A percentile compares a stretch with the other conserved stretches of the same genome.
phyloP scores from a whole-genome alignment of 2,797 vertebrate species.

The Nyctalus aviator region DNA sequence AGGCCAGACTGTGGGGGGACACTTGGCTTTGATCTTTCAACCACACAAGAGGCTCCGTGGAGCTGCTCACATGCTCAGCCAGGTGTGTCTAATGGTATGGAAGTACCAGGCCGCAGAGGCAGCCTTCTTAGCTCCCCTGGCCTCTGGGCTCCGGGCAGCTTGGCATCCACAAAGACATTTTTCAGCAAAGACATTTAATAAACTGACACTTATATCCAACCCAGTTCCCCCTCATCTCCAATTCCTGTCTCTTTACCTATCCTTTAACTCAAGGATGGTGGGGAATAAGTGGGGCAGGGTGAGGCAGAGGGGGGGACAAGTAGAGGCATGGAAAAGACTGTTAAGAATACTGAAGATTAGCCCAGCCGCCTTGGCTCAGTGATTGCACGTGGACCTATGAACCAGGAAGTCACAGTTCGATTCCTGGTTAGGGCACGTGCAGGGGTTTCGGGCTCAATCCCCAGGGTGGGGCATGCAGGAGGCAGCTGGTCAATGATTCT shows the following conservation, averaged over 20 bases:
- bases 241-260: background rate
- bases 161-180: background rate
- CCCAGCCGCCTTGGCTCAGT: background rate
- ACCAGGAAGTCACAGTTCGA: background rate
- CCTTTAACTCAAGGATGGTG: slow-evolving; percentile 5
- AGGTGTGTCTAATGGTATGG: background rate
- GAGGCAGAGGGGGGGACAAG: background rate
- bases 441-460: too few species aligned
- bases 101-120: background rate
- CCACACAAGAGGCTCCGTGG: background rate
- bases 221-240: background rate
- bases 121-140: background rate
- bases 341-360: background rate
- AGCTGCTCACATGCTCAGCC: background rate
- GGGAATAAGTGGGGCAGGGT: background rate
- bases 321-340: background rate
- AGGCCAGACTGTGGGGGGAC: background rate
- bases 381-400: background rate
- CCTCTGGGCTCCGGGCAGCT: background rate
- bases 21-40: slow-evolving; percentile 57
- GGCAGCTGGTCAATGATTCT: too few species aligned
- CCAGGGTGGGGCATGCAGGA: too few species aligned
- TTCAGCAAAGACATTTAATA: background rate
- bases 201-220: background rate
- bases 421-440: background rate